These are phyloP conservation scores for Oenanthe oenanthe DNA, from an alignment of 2,113 vertebrate species.

Conservation along the genomic window DNA sequence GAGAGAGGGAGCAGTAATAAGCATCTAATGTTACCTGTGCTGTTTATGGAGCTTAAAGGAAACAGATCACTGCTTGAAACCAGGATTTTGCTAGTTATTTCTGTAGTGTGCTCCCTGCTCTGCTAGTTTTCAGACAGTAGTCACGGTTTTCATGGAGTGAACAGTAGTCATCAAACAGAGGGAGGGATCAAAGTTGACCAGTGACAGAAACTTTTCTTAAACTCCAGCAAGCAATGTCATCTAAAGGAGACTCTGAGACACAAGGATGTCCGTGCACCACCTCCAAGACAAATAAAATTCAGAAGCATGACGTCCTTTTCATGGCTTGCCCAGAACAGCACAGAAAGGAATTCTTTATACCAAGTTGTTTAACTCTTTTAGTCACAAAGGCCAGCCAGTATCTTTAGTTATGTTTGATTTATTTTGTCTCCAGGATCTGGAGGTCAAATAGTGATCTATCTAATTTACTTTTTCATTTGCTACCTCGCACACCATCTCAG, in stretches of 20 bases:
- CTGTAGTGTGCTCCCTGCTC: not conserved
- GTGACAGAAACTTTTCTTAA: not conserved
- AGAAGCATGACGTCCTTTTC: slow-evolving; percentile 56
- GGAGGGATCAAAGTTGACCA: not conserved
- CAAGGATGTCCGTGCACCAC: slow-evolving; percentile 58
- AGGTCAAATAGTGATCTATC: not conserved
- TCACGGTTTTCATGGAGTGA: not conserved
- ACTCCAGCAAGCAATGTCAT: slow-evolving; percentile 18
- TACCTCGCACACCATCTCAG: not conserved
- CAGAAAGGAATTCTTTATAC: slow-evolving; percentile 1
- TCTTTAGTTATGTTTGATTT: not conserved
- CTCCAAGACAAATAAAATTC: slow-evolving; percentile 66
- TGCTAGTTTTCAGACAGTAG: not conserved
- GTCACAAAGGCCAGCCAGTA: not conserved
- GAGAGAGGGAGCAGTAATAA: not conserved
- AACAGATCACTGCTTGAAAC: not conserved
- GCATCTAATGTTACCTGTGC: slow-evolving; percentile 11
- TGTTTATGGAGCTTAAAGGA: not conserved
- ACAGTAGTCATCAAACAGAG: not conserved
- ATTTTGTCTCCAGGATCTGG: not conserved
- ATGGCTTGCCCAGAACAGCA: slow-evolving; percentile 22
- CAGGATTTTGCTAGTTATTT: not conserved
- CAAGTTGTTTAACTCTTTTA: slow-evolving; percentile 17
- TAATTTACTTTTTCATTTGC: not conserved
- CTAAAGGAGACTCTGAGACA: slow-evolving; percentile 46